Conservation (phyloP, 2,888 invertebrate genomes). For the Macrosoma leucophasiata region DNA sequence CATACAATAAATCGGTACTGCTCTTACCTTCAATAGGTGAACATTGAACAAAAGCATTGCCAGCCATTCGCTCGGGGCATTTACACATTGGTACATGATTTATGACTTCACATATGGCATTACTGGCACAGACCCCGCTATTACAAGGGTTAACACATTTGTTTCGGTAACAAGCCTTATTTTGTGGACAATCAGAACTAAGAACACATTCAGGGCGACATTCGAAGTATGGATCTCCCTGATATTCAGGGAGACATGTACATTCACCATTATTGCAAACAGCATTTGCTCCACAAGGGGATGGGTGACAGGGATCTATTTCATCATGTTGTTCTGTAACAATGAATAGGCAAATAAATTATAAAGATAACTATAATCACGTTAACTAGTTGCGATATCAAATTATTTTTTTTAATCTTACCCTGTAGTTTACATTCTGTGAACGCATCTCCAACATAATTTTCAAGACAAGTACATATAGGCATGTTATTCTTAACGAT, state of each 20-base stretch:
- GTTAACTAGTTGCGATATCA: constrained; percentile 2
- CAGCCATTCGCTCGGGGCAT: constrained; percentile 79
- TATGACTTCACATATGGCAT: constrained; percentile 82
- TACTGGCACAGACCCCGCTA: constrained; percentile 79
- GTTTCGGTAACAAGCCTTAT: constrained; percentile 79
- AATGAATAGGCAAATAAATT: constrained; percentile 9
- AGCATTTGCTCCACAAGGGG: constrained; percentile 80
- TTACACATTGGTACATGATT: constrained; percentile 84
- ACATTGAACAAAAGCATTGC: constrained; percentile 81
- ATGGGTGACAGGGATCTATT: constrained; percentile 77
- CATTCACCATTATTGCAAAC: constrained; percentile 76
- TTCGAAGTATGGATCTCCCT: constrained; percentile 80
- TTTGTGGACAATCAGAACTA: constrained; percentile 79
- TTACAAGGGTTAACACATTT: constrained; percentile 84
- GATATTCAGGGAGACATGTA: constrained; percentile 77
- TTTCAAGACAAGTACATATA: constrained; percentile 81
- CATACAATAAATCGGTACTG: background rate
- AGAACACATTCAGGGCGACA: constrained; percentile 83
- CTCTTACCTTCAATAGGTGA: constrained; percentile 54
- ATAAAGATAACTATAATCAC: background rate
- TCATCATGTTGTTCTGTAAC: constrained; percentile 47
- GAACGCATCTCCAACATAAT: constrained; percentile 85
- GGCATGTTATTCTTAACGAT: constrained; percentile 83
- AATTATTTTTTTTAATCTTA: constrained; percentile 35
- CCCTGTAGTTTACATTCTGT: constrained; percentile 73